These are phyloP conservation scores for Conger conger DNA, from an alignment of 2,113 vertebrate species.

Conservation along the genomic window DNA sequence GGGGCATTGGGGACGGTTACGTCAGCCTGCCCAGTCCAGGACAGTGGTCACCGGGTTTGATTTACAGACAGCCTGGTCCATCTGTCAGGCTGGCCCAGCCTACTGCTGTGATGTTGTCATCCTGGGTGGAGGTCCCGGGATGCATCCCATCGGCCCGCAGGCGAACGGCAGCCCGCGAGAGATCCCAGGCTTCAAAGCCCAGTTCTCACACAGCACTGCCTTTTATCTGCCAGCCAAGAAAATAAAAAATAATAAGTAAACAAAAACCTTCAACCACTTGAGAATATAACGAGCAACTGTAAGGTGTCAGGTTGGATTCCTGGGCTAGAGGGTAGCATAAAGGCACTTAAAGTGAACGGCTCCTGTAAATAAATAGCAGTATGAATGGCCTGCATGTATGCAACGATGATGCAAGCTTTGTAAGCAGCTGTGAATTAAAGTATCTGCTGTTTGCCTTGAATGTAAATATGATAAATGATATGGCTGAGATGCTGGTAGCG, in stretches of 20 bases:
- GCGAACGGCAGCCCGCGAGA: background rate
- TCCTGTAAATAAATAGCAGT: too few relatives aligned
- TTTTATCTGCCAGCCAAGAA: constrained; percentile 45
- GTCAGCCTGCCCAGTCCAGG: background rate
- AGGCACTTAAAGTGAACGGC: too few relatives aligned
- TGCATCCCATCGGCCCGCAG: constrained; percentile 27
- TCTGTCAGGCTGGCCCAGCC: constrained; percentile 17
- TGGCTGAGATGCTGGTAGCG: constrained; percentile 29
- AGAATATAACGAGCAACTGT: constrained; percentile 20
- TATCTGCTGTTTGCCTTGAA: too few relatives aligned
- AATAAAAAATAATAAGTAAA: background rate
- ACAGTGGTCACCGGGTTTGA: constrained; percentile 31
- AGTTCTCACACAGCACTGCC: background rate
- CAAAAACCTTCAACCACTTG: background rate
- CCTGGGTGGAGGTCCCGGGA: constrained; percentile 4
- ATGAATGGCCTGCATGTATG: too few relatives aligned
- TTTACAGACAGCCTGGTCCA: constrained; percentile 36
- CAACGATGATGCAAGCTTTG: too few relatives aligned
- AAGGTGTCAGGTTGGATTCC: constrained; percentile 10
- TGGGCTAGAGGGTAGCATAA: too few relatives aligned
- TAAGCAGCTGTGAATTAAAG: too few relatives aligned
- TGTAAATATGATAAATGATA: constrained; percentile 14
- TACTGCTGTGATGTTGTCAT: constrained; percentile 47
- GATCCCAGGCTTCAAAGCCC: constrained; percentile 43
- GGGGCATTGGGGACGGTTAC: constrained; percentile 8